Evolutionary conservation across 2,797 vertebrate genomes (phyloP).

Genomic region (Oryzias dopingdopingensis): DNA sequence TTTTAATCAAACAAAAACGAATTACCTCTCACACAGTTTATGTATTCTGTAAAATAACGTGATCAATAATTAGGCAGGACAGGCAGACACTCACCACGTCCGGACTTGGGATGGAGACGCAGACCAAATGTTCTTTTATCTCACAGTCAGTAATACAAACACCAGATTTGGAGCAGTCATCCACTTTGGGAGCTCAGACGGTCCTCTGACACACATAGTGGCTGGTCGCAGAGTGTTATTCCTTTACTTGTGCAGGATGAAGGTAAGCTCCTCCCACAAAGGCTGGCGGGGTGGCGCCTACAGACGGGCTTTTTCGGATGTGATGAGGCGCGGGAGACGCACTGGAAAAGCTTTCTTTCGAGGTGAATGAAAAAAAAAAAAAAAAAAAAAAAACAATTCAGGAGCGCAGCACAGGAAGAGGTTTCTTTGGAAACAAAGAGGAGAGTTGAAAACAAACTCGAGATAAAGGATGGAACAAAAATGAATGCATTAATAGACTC

Average conservation of each 20-base stretch:
- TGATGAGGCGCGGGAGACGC: slow-evolving; percentile 55
- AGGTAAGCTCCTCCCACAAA: slow-evolving; percentile 78
- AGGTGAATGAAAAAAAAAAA: slow-evolving; percentile 60
- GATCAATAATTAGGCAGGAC: background rate
- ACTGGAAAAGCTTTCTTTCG: slow-evolving; percentile 55
- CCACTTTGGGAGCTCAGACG: slow-evolving; percentile 81
- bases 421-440: background rate
- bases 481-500: slow-evolving; percentile 19
- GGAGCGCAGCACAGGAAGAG: background rate
- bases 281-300: slow-evolving; percentile 41
- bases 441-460: background rate
- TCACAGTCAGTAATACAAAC: slow-evolving; percentile 66
- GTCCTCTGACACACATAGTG: slow-evolving; percentile 87
- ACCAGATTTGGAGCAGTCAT: slow-evolving; percentile 67
- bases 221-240: slow-evolving; percentile 84
- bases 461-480: background rate
- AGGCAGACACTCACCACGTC: slow-evolving; percentile 67
- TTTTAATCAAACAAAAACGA: slow-evolving; percentile 25
- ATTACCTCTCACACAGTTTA: background rate
- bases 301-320: slow-evolving; percentile 35
- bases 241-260: slow-evolving; percentile 62
- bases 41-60: background rate
- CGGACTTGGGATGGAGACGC: slow-evolving; percentile 56
- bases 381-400: slow-evolving; percentile 12
- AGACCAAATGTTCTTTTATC: slow-evolving; percentile 52